Conservation (phyloP, 2,888 invertebrate genomes). For the Zhuqinia jingwanae region DNA sequence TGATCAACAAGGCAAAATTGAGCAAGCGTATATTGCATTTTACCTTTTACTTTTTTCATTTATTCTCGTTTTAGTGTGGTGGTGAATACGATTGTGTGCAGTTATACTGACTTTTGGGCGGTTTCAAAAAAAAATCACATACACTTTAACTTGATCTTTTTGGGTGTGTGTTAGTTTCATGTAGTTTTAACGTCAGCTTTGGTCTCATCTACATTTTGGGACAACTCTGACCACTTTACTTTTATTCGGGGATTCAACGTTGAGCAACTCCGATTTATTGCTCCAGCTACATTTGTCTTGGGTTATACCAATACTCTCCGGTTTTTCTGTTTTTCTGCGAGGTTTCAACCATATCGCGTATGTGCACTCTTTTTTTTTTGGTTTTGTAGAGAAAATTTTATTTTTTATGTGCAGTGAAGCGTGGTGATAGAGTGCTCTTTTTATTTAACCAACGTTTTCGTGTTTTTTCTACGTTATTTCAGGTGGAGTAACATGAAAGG, state of each 20-base stretch:
- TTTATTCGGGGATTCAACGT: background rate
- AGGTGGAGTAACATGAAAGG: constrained; percentile 26
- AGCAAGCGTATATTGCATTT: background rate
- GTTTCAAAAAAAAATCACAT: constrained; percentile 20
- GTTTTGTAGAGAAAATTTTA: too few relatives aligned
- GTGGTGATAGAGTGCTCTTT: background rate
- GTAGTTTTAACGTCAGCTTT: constrained; percentile 1
- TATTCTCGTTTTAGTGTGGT: background rate
- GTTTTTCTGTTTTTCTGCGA: background rate
- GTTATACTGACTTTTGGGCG: too few relatives aligned
- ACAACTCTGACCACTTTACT: background rate
- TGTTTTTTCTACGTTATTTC: background rate
- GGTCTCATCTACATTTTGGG: background rate
- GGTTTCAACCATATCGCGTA: background rate
- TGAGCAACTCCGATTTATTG: too few relatives aligned
- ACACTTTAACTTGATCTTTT: background rate
- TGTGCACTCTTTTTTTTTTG: too few relatives aligned
- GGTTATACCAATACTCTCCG: too few relatives aligned
- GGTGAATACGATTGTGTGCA: background rate
- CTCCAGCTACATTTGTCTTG: too few relatives aligned
- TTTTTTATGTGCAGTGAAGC: constrained; percentile 20
- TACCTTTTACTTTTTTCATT: constrained; percentile 20
- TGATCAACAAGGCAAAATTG: too few relatives aligned
- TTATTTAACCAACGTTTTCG: background rate
- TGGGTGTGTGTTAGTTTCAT: constrained; percentile 1